Base-by-base conservation (phyloP, 1,140 invertebrate species). In the Propsilocerus akamusi region DNA sequence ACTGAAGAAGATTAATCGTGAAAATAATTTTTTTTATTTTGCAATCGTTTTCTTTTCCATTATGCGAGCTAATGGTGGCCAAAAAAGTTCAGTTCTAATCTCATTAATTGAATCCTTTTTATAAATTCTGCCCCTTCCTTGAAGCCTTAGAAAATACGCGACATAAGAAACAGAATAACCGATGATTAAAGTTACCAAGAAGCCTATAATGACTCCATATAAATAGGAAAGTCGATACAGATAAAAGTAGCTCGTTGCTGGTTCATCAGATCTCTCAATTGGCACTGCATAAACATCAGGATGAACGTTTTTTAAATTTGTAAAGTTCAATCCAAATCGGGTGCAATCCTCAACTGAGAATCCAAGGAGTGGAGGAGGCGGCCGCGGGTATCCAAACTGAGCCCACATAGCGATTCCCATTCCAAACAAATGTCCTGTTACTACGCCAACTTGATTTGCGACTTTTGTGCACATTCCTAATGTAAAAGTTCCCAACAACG, bases 141-240 rank as follows among this genome's bases (percentile, higher is more conserved):
- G 63, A 56, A 58, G 60, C 1, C 56, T 56, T 2, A 61, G 48
- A 10, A 49, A 25, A 0, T 52, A 58, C 26, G 61, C 56, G 12
- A 72, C 34, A 22, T 59, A 61, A 54, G 76, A 80, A 3, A 77
- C 58, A 2, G 81, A n/a, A 26, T 75, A 64, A n/a, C 83, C 83
- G 48, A 84, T 54, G 0, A 81, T 25, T 3, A 85, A 57, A 2
- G 84, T 77, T 0, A 78, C 57, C 0, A 73, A 4, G 52, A 83
- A 77, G 47, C 82, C 86, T 46, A 86, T 65, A 0, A 80, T 73
- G 5, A 78, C 72, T 59, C 83, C 84, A 82, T 89, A 95, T 72
- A 92, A 76, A 59, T 94, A 95, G 0, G 90, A 94, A 11, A 95
- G 69, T 52, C 78, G 70, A 58, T 87, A 85, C 11, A 83, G 58